Evolutionary conservation across 2,888 invertebrate species (phyloP).

Genomic region (Andrena hattorfiana): DNA sequence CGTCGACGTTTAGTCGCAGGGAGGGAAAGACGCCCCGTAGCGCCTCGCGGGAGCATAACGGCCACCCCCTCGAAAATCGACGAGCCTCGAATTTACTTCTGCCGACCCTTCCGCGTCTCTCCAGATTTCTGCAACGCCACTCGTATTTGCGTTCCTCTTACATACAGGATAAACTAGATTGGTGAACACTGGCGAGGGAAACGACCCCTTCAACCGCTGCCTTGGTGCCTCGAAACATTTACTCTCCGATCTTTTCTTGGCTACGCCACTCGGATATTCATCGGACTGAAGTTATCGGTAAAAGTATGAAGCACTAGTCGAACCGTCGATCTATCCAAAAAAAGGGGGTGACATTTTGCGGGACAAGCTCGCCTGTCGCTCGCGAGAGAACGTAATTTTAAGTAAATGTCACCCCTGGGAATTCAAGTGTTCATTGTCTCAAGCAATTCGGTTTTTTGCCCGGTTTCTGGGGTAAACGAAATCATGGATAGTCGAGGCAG

Average conservation of each 20-base stretch:
- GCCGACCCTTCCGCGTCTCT: conserved; percentile 24
- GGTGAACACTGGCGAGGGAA: too few species aligned
- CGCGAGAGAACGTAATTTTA: conserved; percentile 36
- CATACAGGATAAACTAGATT: not conserved
- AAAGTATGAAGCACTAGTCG: not conserved
- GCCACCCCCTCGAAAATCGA: conserved; percentile 56
- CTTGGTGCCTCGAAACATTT: too few species aligned
- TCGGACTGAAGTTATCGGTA: too few species aligned
- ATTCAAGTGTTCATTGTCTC: conserved; percentile 40
- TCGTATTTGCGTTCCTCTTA: conserved; percentile 10
- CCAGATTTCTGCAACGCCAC: conserved; percentile 12
- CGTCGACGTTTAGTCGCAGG: conserved; percentile 71
- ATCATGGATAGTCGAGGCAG: conserved; percentile 76
- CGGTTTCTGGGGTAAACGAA: conserved; percentile 77
- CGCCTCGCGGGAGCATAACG: conserved; percentile 65
- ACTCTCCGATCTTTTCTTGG: too few species aligned
- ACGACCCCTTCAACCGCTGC: too few species aligned
- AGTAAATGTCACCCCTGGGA: conserved; percentile 51
- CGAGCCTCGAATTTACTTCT: conserved; percentile 39
- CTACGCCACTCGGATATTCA: too few species aligned
- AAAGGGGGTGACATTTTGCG: not conserved
- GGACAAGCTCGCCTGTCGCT: not conserved
- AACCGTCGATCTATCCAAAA: not conserved
- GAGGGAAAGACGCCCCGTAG: conserved; percentile 57
- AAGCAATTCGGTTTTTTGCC: conserved; percentile 53